These are phyloP conservation scores for Timema cristinae DNA, from an alignment of 2,888 invertebrate species.

Conservation along the genomic window DNA sequence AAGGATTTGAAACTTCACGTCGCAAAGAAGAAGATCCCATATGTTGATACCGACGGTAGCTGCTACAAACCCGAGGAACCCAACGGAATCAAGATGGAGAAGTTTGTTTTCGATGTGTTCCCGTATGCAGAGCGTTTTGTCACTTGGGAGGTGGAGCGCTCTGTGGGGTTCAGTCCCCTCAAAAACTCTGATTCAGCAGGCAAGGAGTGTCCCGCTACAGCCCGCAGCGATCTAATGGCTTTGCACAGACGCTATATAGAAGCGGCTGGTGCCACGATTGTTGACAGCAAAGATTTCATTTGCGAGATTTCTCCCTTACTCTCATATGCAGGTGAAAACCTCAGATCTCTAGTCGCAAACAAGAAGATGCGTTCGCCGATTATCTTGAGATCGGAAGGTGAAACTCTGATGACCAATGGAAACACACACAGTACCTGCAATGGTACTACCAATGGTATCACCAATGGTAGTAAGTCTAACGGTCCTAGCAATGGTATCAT, in stretches of 20 bases:
- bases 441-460: no score
- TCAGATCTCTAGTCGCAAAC: conserved; percentile 42
- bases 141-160: conserved; percentile 86
- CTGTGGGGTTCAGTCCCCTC: conserved; percentile 93
- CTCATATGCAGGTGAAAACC: conserved; percentile 86
- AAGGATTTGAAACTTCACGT: conserved; percentile 81
- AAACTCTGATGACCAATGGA: not conserved
- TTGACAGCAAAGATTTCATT: conserved; percentile 49
- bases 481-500: no score
- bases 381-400: conserved; percentile 7
- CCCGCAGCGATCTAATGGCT: conserved; percentile 68
- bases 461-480: no score
- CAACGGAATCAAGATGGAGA: conserved; percentile 98
- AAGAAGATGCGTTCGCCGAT: conserved; percentile 9
- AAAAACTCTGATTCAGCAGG: conserved; percentile 88
- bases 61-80: conserved; percentile 71
- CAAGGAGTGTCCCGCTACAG: conserved; percentile 89
- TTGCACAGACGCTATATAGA: conserved; percentile 77
- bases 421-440: not conserved
- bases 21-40: conserved; percentile 96
- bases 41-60: conserved; percentile 66
- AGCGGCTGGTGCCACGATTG: conserved; percentile 74
- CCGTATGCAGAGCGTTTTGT: conserved; percentile 87
- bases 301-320: conserved; percentile 90
- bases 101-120: conserved; percentile 99